Conservation (phyloP, 2,113 vertebrate species). For the Pygoscelis adeliae region DNA sequence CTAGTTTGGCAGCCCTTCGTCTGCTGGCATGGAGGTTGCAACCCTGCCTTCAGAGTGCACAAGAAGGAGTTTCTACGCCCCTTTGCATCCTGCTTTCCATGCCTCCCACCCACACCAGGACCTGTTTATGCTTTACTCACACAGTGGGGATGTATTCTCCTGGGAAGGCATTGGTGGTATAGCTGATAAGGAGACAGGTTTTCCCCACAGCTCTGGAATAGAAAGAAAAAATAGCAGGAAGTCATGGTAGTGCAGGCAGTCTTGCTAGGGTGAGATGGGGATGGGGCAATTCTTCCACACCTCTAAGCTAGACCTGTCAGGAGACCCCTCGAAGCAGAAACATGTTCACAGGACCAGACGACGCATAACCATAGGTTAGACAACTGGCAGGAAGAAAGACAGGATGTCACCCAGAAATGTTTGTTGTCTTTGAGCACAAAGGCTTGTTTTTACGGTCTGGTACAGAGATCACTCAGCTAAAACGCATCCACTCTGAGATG, state of each 20-base stretch:
- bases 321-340: neutral
- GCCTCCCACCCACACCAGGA: neutral
- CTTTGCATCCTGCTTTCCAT: neutral
- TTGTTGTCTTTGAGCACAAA: neutral
- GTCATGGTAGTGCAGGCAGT: neutral
- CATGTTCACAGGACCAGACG: neutral
- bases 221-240: neutral
- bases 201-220: slow-evolving; percentile 93
- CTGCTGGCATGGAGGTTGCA: neutral
- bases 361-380: neutral
- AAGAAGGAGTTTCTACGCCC: neutral
- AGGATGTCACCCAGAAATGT: neutral
- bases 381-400: neutral
- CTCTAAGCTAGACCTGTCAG: neutral
- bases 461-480: neutral
- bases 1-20: neutral
- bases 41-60: neutral
- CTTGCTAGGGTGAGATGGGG: neutral
- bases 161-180: slow-evolving; percentile 97
- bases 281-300: neutral
- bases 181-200: slow-evolving; percentile 97
- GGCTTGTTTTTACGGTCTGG: neutral
- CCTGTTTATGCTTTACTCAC: slow-evolving; percentile 78
- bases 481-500: neutral
- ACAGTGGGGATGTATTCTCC: slow-evolving; percentile 98